Base-by-base conservation (phyloP, 1,140 invertebrate genomes). In the Drosophila biarmipes region DNA sequence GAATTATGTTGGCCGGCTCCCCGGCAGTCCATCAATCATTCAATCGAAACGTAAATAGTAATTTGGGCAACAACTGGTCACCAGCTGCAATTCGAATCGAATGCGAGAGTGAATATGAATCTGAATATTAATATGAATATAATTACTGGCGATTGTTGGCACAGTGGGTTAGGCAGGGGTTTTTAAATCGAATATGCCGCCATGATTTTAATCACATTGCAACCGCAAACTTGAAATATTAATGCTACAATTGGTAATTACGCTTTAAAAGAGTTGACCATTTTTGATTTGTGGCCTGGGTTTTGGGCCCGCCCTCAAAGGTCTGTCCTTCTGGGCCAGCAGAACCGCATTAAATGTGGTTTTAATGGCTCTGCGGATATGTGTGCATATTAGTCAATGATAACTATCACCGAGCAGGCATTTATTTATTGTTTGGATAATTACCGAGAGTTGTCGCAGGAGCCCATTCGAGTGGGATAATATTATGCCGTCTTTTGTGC, bases 1-100 rank as follows among this genome's bases (percentile, higher is more conserved):
- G 61, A 87, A 87, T 81, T 87, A 78, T 75, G 57, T 56, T 52
- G 68, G 51, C 57, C 53, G 61, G n/a, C 40, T 37, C 52, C 42
- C 45, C 37, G 37, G 40, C 34, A 15, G 40, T 45, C 43, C 43
- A 62, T 69, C 73, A 66, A 66, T 69, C 69, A 81, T 82, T 87
- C 69, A 87, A 86, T 87, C 78, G 74, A 82, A 81, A 87, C 74
- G 64, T 66, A 78, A 87, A 86, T 86, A 86, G 80, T 78, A 73
- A 85, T 74, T 68, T 57, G 46, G 54, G 31, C 29, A 49, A 49
- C 24, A 48, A 48, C 46, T 49, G 46, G 46, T 4, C 4, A 12
- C 46, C 46, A 66, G 66, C 66, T 62, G 35, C 54, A 69, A 75
- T 72, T 63, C 67, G 72, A 86, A 78, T 80, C 68, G 68, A 69